Base-by-base conservation (phyloP, 2,797 vertebrate species). In the Hypotaenidia philippensis region DNA sequence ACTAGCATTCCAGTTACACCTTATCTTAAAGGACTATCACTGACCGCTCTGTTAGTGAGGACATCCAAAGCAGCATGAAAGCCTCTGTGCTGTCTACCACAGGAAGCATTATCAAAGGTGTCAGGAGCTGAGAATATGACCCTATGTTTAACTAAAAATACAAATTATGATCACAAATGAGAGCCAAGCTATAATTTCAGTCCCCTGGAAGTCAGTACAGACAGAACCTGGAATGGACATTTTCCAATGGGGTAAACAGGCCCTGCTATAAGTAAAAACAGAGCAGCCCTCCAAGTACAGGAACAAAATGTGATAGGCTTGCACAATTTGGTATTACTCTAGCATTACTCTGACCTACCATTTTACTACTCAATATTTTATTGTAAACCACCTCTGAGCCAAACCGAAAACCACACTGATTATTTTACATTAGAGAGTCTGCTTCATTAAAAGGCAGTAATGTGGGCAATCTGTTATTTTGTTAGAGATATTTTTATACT, bases 361-460 rank as follows among this genome's bases (percentile, higher is more conserved):
- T 90, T 96, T 93, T 76, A 84, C 66, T 83, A 76, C 61, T 95
- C 57, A 41, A 6, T 86, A 60, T 90, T 96, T 94, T 86, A 93
- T 38, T 93, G 85, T 45, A 86, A 87, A 31, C 13, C n/a, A 63
- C 40, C 76, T 76, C 93, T 27, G 31, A 87, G 95, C 93, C 95
- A 96, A 94, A 96, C 77, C 36, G 0, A 90, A 96, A 90, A 32
- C 90, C 92, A 84, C 70, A 40, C 83, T 84, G 74, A 76, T 66
- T 89, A 75, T 92, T 95, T 95, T 38, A 87, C 44, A 75, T 91
- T 72, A 72, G 72, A 94, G 85, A 91, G 80, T 59, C 90, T 89
- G 77, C 56, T 79, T 87, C 92, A 93, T 90, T 90, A 94, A 92
- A 95, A 84, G 87, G 70, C 56, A 91, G 77, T 76, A 87, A 82